Conservation (phyloP, 2,797 vertebrate species). For the Erethizon dorsatum region DNA sequence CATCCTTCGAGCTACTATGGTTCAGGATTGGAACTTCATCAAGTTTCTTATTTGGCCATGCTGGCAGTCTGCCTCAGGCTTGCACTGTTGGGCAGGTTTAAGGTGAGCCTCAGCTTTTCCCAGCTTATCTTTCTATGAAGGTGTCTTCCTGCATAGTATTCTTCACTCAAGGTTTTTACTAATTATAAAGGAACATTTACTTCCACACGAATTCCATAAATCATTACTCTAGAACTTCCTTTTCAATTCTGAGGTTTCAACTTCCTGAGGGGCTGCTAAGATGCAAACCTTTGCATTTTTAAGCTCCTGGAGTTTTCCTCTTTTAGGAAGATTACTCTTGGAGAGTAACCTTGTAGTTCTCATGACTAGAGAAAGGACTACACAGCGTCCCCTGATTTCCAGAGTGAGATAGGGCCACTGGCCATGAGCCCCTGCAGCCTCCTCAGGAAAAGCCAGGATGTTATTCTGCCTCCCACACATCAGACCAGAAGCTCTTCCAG, state of each 20-base stretch:
- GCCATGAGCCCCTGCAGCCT: background rate
- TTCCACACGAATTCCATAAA: background rate
- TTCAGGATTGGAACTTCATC: background rate
- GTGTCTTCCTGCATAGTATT: slow-evolving; percentile 77
- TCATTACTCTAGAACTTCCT: slow-evolving; percentile 13
- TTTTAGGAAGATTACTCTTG: too few relatives aligned
- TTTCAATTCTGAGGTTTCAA: slow-evolving; percentile 67
- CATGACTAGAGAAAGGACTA: background rate
- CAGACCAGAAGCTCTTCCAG: background rate
- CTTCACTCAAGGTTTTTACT: slow-evolving; percentile 44
- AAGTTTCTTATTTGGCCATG: slow-evolving; percentile 67
- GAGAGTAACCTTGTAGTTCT: background rate
- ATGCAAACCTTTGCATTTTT: background rate
- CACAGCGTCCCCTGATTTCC: background rate
- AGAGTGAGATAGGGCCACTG: background rate
- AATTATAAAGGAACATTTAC: slow-evolving; percentile 57
- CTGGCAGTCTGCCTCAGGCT: slow-evolving; percentile 60
- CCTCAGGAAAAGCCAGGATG: background rate
- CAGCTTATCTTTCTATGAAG: slow-evolving; percentile 74
- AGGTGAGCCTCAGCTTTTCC: slow-evolving; percentile 55
- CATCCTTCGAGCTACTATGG: background rate
- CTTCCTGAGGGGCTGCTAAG: slow-evolving; percentile 58
- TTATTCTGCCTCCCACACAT: slow-evolving; percentile 1
- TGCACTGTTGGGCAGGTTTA: background rate
- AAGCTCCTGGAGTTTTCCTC: slow-evolving; percentile 53